Conservation (phyloP, 2,888 invertebrate genomes). For the Balanococcus diminutus region DNA sequence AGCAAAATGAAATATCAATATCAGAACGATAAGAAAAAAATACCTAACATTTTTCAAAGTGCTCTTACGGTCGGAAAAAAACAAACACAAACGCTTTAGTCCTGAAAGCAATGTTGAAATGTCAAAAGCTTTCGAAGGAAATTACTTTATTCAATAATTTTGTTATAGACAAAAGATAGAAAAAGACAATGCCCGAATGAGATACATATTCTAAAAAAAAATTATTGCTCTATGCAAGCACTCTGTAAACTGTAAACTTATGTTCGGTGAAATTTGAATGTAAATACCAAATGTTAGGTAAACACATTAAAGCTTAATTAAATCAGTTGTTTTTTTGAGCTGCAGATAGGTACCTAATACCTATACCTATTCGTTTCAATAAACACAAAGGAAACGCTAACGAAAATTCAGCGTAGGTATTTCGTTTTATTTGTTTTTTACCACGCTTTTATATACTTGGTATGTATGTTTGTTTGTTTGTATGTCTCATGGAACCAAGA, state of each 20-base stretch:
- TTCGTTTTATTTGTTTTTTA: no score
- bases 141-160: not conserved
- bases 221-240: not conserved
- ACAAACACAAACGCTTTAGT: not conserved
- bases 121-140: not conserved
- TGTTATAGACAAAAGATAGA: not conserved
- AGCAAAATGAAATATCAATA: conserved; percentile 15
- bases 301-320: conserved; percentile 1
- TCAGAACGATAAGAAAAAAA: not conserved
- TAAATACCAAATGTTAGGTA: not conserved
- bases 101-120: not conserved
- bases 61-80: not conserved
- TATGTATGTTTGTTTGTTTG: no score
- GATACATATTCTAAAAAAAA: not conserved
- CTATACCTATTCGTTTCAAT: not conserved
- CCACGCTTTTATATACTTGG: no score
- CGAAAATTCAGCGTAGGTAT: not conserved
- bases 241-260: not conserved
- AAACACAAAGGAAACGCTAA: not conserved
- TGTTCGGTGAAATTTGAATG: not conserved
- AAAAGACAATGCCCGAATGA: not conserved
- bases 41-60: conserved; percentile 2
- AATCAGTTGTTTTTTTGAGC: not conserved
- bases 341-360: no score
- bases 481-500: no score